Base-by-base conservation (phyloP, 2,113 vertebrate genomes). In the Oncorhynchus keta region DNA sequence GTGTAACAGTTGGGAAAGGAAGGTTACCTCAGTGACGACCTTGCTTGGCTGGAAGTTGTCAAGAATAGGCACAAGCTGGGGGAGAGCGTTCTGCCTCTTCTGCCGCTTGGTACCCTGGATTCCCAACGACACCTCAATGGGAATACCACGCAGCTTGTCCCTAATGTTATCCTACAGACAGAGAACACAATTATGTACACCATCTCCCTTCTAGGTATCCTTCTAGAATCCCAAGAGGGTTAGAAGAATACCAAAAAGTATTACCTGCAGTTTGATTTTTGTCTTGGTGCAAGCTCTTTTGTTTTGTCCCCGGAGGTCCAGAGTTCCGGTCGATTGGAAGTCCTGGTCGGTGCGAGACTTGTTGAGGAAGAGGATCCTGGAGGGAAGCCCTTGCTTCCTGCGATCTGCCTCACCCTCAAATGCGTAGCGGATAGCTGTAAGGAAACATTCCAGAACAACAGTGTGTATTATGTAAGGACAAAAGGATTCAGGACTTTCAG, bases 61-160 rank as follows among this genome's bases (percentile, higher is more conserved):
- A 35, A 97, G 86, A 79, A 98, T 93, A 11, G 98, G 97, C 84
- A 80, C 81, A 18, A 98, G 90, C 45, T 91, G 90, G 2, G 94
- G 94, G 55, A 98, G 95, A 0, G 85, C 79, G 14, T 91, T 93
- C 79, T 72, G 92, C 39, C 90, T 89, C 69, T 91, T 95, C 22
- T 92, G 92, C 64, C 86, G 82, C 72, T 93, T 80, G 82, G 86
- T 82, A 24, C 91, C 91, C 77, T 90, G 86, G 69, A 98, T 95
- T 76, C 92, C 90, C 64, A 95, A 91, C 0, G 87, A 94, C 69
- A 97, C 92, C 4, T 95, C 94, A 26, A 99, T n/a, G 32, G 95
- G 95, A 88, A 99, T 94, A 51, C 95, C 95, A 1, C 90, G 95
- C 76, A 99, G 90, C 80, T 97, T 99, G 87, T 99, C 97, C 92